Percentiles rank a stretch among this genome's conserved stretches.
phyloP scores from a whole-genome alignment of 30 jellyfish, hydroid and myxozoan species.

The Aurelia aurita region DNA sequence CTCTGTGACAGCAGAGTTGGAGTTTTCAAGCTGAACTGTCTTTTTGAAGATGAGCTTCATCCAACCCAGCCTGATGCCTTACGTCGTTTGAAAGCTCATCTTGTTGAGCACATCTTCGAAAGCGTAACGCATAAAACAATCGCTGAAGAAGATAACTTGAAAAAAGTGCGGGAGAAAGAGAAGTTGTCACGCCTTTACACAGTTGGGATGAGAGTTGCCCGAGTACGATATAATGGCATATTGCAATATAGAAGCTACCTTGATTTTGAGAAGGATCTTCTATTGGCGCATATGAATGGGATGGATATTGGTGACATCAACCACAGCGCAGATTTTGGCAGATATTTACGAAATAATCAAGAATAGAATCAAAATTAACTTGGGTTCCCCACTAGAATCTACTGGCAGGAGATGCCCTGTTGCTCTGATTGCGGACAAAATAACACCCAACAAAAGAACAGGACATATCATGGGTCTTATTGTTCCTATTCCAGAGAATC shows the following conservation, averaged over 20 bases:
- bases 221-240: neutral
- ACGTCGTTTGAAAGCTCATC: constrained; percentile 36
- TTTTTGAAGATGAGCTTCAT: constrained; percentile 9
- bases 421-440: constrained; percentile 42
- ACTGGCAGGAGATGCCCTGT: constrained; percentile 42
- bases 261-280: constrained; percentile 9
- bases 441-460: constrained; percentile 45
- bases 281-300: constrained; percentile 19
- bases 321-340: too few relatives aligned
- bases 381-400: neutral
- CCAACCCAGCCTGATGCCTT: constrained; percentile 24
- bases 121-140: constrained; percentile 8
- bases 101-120: constrained; percentile 8
- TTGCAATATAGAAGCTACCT: constrained; percentile 13
- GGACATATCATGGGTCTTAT: neutral
- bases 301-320: neutral
- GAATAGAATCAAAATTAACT: too few relatives aligned
- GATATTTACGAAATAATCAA: too few relatives aligned
- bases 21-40: constrained; percentile 3
- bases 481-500: constrained; percentile 35
- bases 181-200: neutral
- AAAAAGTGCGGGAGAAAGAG: neutral
- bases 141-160: constrained; percentile 9
- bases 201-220: constrained; percentile 13
- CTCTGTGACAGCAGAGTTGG: constrained; percentile 35